Conservation (phyloP, 30 jellyfish, hydroid and myxozoan species). For the Chrysaora quinquecirrha region DNA sequence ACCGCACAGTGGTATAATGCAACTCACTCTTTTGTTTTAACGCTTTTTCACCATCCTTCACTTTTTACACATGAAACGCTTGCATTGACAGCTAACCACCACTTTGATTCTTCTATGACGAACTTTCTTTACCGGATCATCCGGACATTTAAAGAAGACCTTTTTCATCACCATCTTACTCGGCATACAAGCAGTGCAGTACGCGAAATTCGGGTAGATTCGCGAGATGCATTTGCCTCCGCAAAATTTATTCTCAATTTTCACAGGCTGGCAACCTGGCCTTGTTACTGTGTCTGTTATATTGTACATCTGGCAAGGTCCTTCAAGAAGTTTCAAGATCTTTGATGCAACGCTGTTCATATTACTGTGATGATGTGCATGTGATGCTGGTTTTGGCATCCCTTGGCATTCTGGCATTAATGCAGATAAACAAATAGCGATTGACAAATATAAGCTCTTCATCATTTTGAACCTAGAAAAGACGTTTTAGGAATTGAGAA, state of each 20-base stretch:
- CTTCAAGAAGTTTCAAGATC: conserved; percentile 34
- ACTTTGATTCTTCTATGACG: conserved; percentile 56
- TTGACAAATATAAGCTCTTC: not conserved
- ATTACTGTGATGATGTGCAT: conserved; percentile 3
- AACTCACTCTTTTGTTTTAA: too few species aligned
- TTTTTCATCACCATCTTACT: conserved; percentile 25
- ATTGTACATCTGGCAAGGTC: conserved; percentile 56
- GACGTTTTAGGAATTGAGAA: too few species aligned
- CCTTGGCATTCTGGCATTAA: not conserved
- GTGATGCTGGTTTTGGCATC: not conserved
- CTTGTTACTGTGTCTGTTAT: conserved; percentile 40
- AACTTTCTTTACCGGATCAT: conserved; percentile 53
- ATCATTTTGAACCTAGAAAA: too few species aligned
- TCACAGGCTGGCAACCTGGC: conserved; percentile 75
- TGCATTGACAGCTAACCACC: conserved; percentile 54
- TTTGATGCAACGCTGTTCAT: conserved; percentile 36
- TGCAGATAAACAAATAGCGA: not conserved
- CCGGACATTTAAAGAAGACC: conserved; percentile 56
- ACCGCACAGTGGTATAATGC: too few species aligned
- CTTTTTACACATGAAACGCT: conserved; percentile 33
- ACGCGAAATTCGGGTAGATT: conserved; percentile 48
- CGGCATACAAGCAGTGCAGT: conserved; percentile 77
- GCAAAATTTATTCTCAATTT: conserved; percentile 58
- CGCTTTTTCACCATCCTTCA: too few species aligned
- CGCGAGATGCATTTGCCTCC: conserved; percentile 64